These are phyloP conservation scores for Halcyon senegalensis DNA, from an alignment of 2,113 vertebrate genomes.

Conservation along the genomic window DNA sequence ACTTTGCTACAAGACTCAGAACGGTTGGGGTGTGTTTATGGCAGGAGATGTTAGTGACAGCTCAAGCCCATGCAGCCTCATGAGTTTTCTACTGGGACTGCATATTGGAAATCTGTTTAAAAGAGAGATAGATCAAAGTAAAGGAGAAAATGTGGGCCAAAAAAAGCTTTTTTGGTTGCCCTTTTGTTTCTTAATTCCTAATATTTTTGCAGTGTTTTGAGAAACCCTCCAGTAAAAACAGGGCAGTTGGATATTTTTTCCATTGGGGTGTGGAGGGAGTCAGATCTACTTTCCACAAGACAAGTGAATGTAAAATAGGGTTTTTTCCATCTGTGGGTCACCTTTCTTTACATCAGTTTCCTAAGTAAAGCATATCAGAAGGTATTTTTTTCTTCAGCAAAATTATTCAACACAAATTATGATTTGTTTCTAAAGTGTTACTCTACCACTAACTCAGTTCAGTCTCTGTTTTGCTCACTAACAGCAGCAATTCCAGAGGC, in stretches of 20 bases:
- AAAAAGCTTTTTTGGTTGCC: neutral
- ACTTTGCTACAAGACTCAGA: neutral
- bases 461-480: neutral
- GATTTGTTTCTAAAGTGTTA: neutral
- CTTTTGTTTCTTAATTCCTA: neutral
- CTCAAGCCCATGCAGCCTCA: neutral
- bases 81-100: neutral
- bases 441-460: neutral
- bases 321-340: neutral
- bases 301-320: neutral
- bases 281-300: neutral
- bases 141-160: neutral
- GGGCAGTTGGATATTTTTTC: neutral
- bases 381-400: neutral
- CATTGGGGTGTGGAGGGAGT: neutral
- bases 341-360: neutral
- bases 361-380: neutral
- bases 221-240: neutral
- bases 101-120: neutral
- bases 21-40: neutral
- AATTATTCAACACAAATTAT: neutral
- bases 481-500: neutral
- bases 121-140: neutral
- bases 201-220: constrained; percentile 10
- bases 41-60: neutral